Base-by-base conservation (phyloP, 2,113 vertebrate genomes). In the Notarius quadriscutis region DNA sequence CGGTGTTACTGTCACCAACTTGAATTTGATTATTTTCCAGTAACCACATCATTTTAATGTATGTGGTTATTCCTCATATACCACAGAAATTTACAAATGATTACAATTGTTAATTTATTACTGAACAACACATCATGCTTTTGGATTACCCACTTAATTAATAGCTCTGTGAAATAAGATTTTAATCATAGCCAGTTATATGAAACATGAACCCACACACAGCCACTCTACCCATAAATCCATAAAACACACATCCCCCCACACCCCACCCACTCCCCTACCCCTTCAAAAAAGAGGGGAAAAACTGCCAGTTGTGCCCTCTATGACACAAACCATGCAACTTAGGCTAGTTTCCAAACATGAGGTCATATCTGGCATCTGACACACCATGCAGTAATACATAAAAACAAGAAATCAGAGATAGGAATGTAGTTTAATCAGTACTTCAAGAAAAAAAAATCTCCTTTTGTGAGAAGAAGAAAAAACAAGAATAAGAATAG, bases 361-460 rank as follows among this genome's bases (percentile, higher is more conserved):
- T 91, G 87, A 90, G 74, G 57, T 90, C 89, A 90, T 88, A 81
- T 72, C 84, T 90, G 89, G 86, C 89, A 75, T 14, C 25, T 55
- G 48, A 55, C 34, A 22, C 67, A 72, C 69, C n/a, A 65, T 77
- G 50, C 34, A 80, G 85, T 67, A 87, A 62, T 75, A 87, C 50
- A 88, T 87, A 83, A 86, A 75, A 58, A n/a, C n/a, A n/a, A 5
- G 14, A 83, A 84, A 57, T 83, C 74, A 7, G 79, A 77, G 58
- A 86, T 55, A 14, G 50, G 20, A 74, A 9, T 83, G 71, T 91
- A 89, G 65, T n/a, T 41, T 79, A 25, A 82, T 86, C 27, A 25
- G 69, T 30, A 60, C 34, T 41, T 85, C 55, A 17, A 83, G 58
- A 87, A 27, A 83, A 18, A 85, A 58, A 69, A 30, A 50, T 84